Conservation (phyloP, 2,888 invertebrate genomes). For the Rugalucina vietnamica region DNA sequence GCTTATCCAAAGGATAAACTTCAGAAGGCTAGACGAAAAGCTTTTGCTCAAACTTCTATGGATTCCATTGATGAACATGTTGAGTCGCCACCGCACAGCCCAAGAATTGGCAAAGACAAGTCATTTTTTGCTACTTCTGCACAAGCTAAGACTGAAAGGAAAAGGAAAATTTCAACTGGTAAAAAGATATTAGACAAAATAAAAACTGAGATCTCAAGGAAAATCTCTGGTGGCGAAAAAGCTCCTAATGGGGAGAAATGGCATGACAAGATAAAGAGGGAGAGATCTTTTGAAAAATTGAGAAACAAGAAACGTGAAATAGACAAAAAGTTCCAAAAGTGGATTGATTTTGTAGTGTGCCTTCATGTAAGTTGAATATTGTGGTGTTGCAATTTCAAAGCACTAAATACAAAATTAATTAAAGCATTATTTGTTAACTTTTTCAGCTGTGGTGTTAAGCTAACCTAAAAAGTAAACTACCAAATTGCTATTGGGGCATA, state of each 20-base stretch:
- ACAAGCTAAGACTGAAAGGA: neutral
- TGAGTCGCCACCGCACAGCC: neutral
- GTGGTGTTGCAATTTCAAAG: no score
- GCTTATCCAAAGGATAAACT: neutral
- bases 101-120: neutral
- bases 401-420: no score
- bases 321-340: neutral
- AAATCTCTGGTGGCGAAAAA: neutral
- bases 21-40: neutral
- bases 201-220: neutral
- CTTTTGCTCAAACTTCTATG: neutral
- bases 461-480: no score
- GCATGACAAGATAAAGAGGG: slow-evolving; percentile 11
- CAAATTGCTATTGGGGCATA: no score
- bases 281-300: slow-evolving; percentile 25
- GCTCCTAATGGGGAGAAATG: neutral
- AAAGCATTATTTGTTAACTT: no score
- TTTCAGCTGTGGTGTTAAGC: no score
- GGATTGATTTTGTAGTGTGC: neutral
- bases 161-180: neutral
- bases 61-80: neutral
- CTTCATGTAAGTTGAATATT: neutral
- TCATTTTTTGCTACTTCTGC: no score
- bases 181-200: neutral
- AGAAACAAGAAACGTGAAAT: neutral